Conservation (phyloP, 2,797 vertebrate genomes). For the Tragelaphus eurycerus region DNA sequence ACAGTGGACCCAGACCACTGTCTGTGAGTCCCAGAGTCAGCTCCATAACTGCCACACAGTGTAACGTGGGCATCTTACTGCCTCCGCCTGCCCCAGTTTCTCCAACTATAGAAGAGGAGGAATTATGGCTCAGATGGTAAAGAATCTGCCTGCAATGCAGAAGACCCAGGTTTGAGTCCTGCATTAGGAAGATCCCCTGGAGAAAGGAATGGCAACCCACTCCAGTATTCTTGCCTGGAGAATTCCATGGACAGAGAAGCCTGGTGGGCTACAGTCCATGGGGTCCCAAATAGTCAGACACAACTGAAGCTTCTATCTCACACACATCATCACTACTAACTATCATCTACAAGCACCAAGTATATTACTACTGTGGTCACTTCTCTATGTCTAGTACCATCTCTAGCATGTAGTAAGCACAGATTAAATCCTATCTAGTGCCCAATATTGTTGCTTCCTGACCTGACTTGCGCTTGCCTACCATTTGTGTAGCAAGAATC, state of each 20-base stretch:
- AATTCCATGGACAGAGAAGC: neutral
- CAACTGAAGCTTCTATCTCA: neutral
- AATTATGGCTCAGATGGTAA: neutral
- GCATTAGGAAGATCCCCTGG: neutral
- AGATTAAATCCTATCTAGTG: neutral
- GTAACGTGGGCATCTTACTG: neutral
- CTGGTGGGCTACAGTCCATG: neutral
- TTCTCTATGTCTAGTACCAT: neutral
- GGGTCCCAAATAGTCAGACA: neutral
- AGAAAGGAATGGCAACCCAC: neutral
- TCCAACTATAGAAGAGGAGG: neutral
- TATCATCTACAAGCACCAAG: neutral
- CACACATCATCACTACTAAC: neutral
- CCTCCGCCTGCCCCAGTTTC: neutral
- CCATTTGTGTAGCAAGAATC: neutral
- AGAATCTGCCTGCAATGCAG: neutral
- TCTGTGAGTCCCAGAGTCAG: neutral
- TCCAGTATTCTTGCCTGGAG: neutral
- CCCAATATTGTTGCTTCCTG: neutral
- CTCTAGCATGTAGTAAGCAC: neutral
- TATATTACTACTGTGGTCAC: neutral
- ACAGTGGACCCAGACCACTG: neutral
- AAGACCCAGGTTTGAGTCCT: neutral
- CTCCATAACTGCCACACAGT: neutral
- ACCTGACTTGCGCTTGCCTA: neutral